Evolutionary conservation across 1,140 invertebrate genomes (phyloP).

Genomic region (Vollenhovia emeryi): DNA sequence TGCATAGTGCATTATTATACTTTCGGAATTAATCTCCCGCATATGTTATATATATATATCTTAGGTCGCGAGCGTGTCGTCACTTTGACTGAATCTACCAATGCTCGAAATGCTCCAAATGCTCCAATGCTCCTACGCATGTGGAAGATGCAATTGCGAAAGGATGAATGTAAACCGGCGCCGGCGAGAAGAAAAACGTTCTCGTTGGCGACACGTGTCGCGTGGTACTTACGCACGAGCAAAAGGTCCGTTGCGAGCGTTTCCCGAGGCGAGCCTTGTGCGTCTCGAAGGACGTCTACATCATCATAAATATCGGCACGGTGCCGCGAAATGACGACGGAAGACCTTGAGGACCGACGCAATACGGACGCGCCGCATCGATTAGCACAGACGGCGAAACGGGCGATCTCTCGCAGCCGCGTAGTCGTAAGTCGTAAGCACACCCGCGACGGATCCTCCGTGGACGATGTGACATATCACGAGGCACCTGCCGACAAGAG

Average conservation of each 20-base stretch:
- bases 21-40: too few species aligned
- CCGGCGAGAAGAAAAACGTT: too few species aligned
- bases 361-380: constrained; percentile 42
- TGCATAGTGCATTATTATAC: too few species aligned
- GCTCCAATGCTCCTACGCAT: too few species aligned
- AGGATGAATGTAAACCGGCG: too few species aligned
- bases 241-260: background rate
- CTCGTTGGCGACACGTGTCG: background rate
- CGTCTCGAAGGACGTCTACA: constrained; percentile 24
- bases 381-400: background rate
- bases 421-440: background rate
- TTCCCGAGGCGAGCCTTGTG: background rate
- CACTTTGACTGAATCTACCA: too few species aligned
- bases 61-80: too few species aligned
- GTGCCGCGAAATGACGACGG: background rate
- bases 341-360: constrained; percentile 22
- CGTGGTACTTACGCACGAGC: background rate
- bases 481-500: too few species aligned
- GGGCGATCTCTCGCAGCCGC: background rate
- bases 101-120: too few species aligned
- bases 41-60: too few species aligned
- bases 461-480: background rate
- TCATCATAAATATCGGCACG: too few species aligned
- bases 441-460: background rate
- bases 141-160: too few species aligned